Base-by-base conservation (phyloP, 1,140 invertebrate species). In the Elymnias hypermnestra region DNA sequence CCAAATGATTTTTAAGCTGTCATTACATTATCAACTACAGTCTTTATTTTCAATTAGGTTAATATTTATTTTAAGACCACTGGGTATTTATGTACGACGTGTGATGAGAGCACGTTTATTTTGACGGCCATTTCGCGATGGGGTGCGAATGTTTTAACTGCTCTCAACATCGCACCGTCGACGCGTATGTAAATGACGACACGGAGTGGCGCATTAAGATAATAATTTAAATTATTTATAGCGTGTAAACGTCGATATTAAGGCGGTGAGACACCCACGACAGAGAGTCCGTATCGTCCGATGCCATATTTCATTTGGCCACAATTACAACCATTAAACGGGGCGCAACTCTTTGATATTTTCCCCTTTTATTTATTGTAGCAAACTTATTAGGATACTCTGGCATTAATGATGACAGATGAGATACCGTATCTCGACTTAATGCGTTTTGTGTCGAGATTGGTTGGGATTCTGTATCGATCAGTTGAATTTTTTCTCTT, bases 391-490 rank as follows among this genome's bases (percentile, higher is more conserved):
- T 82, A 84, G 81, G 77, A 81, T 78, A 63, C 68, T 56, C 59
- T 81, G 81, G 81, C 81, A 73, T 83, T 84, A 84, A 84, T 84
- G 76, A 84, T 84, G 81, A 84, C 78, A 81, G 78, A 84, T 83
- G 78, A 72, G 72, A 62, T 68, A 65, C 58, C 57, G 63, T 73
- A 75, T 73, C 65, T 53, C 46, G 63, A 51, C 64, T 74, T 78
- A 79, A 79, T 82, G 73, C 63, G 67, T 71, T 72, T 57, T 63
- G 57, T 71, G 63, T 64, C 69, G 63, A 64, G 57, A 52, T 54
- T 64, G 57, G 63, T 66, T 65, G 62, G 63, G 53, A 49, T 54
- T 64, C 61, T 53, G 58, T 52, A 57, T 52, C 54, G 65, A 65
- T 64, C 57, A 53, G 57, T 69, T 63, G 56, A 56, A 55, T 63